A percentile compares a stretch with the other conserved stretches of the same genome.
These are phyloP conservation scores for Synergus gifuensis DNA, from an alignment of 2,888 invertebrate genomes.

Conservation along the genomic window DNA sequence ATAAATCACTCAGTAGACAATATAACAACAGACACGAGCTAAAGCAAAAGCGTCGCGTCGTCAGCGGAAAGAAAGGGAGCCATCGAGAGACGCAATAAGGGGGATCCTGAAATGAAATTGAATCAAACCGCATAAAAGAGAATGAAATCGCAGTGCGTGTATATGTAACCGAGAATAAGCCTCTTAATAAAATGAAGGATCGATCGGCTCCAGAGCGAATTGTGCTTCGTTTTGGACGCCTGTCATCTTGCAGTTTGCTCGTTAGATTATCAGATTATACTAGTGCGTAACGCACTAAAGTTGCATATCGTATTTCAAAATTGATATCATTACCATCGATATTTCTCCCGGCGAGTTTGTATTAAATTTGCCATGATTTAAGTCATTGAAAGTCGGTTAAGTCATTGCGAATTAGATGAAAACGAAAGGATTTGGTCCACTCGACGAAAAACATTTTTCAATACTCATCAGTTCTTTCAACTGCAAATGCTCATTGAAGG, in stretches of 20 bases:
- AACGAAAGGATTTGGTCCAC: too few relatives aligned
- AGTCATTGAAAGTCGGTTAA: too few relatives aligned
- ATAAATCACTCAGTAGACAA: neutral
- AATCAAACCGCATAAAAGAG: neutral
- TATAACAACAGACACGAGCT: neutral
- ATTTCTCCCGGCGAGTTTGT: neutral
- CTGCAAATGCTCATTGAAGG: neutral
- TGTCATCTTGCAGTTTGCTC: neutral
- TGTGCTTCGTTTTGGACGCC: neutral
- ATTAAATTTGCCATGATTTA: neutral
- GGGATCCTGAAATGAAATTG: slow-evolving; percentile 1
- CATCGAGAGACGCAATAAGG: neutral
- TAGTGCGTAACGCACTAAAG: neutral
- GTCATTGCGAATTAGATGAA: too few relatives aligned
- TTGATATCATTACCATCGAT: neutral
- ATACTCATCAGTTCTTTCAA: too few relatives aligned
- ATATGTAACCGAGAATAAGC: neutral
- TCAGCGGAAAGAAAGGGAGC: neutral
- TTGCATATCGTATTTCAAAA: neutral
- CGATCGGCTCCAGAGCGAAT: neutral
- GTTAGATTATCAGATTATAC: neutral
- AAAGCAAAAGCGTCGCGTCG: neutral
- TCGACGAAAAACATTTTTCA: too few relatives aligned
- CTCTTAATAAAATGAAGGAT: slow-evolving; percentile 1
- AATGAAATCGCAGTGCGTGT: neutral